A percentile compares a stretch with the other conserved stretches of the same genome.
Conservation (phyloP, 2,113 vertebrate genomes). For the Pseudonaja textilis region DNA sequence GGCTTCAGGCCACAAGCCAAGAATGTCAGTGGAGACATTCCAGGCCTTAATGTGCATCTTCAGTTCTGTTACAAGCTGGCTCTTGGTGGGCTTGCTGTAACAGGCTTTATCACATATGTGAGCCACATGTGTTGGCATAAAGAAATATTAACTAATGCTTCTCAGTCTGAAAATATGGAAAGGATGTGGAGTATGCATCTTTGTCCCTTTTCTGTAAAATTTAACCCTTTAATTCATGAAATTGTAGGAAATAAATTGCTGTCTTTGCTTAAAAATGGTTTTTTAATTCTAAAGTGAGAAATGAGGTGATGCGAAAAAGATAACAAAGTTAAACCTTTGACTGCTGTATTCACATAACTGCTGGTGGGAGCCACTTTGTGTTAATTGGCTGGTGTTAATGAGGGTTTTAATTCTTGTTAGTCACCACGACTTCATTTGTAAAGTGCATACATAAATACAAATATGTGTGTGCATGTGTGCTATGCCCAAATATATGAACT, state of each 20-base stretch:
- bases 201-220: neutral
- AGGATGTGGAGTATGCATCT: neutral
- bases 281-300: neutral
- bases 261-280: neutral
- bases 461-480: neutral
- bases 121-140: neutral
- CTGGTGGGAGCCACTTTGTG: neutral
- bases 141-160: neutral
- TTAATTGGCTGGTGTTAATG: neutral
- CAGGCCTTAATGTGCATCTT: slow-evolving; percentile 50
- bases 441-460: neutral
- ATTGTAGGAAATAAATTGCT: neutral
- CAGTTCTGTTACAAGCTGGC: slow-evolving; percentile 51
- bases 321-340: neutral
- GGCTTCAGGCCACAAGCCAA: slow-evolving; percentile 59
- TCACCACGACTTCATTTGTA: neutral
- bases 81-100: slow-evolving; percentile 38
- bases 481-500: neutral
- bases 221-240: neutral
- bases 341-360: neutral
- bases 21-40: slow-evolving; percentile 59
- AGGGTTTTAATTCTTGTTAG: neutral
- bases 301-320: neutral
- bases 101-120: slow-evolving; percentile 37
- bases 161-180: neutral